phyloP scores from a whole-genome alignment of 2,888 invertebrate species.

The Iphiclides podalirius region DNA sequence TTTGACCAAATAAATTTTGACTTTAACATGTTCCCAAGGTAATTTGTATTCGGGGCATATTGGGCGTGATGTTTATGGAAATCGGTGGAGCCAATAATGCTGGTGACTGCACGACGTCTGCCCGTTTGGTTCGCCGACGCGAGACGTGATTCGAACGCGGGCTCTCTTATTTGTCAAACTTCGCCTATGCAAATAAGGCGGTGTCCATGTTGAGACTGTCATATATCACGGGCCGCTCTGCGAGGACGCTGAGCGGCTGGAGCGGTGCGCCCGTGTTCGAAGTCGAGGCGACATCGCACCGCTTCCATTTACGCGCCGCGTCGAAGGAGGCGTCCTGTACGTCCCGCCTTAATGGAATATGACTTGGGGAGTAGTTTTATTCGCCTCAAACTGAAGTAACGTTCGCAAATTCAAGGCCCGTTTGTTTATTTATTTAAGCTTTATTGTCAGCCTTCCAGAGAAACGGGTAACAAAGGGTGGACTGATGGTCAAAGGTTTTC shows the following conservation, averaged over 20 bases:
- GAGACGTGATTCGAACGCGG: slow-evolving; percentile 9
- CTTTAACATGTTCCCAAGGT: no score
- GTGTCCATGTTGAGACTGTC: slow-evolving; percentile 24
- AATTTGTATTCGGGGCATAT: no score
- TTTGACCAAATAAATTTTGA: no score
- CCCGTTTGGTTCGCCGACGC: slow-evolving; percentile 1
- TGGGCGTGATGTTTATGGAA: background rate
- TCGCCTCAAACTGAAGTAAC: no score
- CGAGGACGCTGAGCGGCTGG: no score
- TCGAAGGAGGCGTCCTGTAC: slow-evolving; percentile 38
- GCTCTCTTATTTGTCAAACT: slow-evolving; percentile 21
- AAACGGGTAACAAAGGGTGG: no score
- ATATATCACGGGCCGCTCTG: slow-evolving; percentile 35
- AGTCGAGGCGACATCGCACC: slow-evolving; percentile 44
- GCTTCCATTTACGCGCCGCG: slow-evolving; percentile 54
- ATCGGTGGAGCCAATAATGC: slow-evolving; percentile 1
- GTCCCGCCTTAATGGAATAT: slow-evolving; percentile 11
- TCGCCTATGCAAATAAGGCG: slow-evolving; percentile 19
- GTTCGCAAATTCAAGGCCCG: no score
- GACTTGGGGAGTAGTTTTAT: slow-evolving; percentile 6
- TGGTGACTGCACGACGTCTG: background rate
- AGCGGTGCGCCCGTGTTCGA: slow-evolving; percentile 27
- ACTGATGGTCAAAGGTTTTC: no score
- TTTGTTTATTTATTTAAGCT: no score
- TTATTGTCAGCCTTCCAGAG: no score